phyloP scores from a whole-genome alignment of 1,140 invertebrate species.

The Eriosoma lanigerum region DNA sequence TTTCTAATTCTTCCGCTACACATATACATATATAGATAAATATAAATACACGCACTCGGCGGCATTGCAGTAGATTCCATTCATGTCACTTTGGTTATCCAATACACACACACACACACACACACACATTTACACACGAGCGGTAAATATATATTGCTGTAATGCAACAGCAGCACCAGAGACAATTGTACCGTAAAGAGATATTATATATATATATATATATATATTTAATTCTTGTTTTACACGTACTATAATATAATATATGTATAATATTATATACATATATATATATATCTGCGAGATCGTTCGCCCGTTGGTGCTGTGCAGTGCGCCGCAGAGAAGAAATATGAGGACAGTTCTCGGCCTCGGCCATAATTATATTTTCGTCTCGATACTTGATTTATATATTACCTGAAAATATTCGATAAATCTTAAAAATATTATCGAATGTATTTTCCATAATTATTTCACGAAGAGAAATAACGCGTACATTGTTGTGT shows the following conservation, averaged over 20 bases:
- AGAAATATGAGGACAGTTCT: too few relatives aligned
- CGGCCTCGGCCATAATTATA: too few relatives aligned
- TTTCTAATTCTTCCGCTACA: slow-evolving; percentile 42
- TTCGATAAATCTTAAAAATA: too few relatives aligned
- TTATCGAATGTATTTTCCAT: too few relatives aligned
- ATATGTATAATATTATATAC: neutral
- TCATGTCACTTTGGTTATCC: slow-evolving; percentile 45
- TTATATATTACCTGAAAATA: too few relatives aligned
- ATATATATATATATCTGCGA: neutral
- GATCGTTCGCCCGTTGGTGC: neutral
- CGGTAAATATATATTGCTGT: slow-evolving; percentile 5
- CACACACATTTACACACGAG: neutral
- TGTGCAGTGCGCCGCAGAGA: too few relatives aligned
- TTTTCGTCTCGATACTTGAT: too few relatives aligned
- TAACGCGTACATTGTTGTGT: too few relatives aligned
- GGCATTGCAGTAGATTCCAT: slow-evolving; percentile 40
- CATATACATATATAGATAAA: too few relatives aligned
- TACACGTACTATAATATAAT: neutral
- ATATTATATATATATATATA: neutral
- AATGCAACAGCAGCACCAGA: neutral
- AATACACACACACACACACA: neutral
- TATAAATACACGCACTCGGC: neutral
- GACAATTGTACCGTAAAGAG: slow-evolving; percentile 15
- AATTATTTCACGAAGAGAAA: too few relatives aligned
- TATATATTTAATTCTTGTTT: neutral